Evolutionary conservation across 2,888 invertebrate species (phyloP).

Genomic region (Tetanocera ferruginea): DNA sequence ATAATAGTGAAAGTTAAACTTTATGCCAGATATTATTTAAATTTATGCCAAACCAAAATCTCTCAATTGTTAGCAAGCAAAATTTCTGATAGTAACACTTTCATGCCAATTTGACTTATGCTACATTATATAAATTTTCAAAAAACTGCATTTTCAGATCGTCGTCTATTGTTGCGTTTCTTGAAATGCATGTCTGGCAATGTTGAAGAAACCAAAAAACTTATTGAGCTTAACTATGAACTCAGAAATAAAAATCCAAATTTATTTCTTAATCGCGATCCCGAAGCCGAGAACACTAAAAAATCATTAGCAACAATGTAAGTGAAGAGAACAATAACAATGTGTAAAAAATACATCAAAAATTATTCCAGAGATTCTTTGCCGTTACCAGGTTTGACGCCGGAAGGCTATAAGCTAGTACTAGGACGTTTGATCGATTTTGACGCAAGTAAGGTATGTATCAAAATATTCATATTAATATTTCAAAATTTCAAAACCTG

Average conservation of each 20-base stretch:
- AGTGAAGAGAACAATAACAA: slow-evolving; percentile 24
- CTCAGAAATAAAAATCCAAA: slow-evolving; percentile 72
- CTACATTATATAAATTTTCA: not conserved
- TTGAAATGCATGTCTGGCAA: slow-evolving; percentile 59
- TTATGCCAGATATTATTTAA: not conserved
- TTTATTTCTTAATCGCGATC: slow-evolving; percentile 72
- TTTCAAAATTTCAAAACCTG: not conserved
- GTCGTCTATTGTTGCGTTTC: slow-evolving; percentile 61
- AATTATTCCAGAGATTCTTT: slow-evolving; percentile 54
- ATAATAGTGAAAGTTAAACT: not conserved
- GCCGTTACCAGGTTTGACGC: slow-evolving; percentile 60
- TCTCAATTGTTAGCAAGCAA: no score
- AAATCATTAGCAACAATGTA: slow-evolving; percentile 61
- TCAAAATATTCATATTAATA: no score
- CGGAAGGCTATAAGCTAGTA: slow-evolving; percentile 58
- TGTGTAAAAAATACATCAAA: no score
- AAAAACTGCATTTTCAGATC: slow-evolving; percentile 53
- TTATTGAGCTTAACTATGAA: slow-evolving; percentile 68
- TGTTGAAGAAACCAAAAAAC: slow-evolving; percentile 60
- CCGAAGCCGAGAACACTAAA: slow-evolving; percentile 59
- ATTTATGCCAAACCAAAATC: not conserved
- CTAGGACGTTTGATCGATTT: slow-evolving; percentile 56
- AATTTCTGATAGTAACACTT: no score
- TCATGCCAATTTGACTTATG: not conserved
- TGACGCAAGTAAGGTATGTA: slow-evolving; percentile 58